Conservation (phyloP, 2,888 invertebrate species). For the Troides aeacus region DNA sequence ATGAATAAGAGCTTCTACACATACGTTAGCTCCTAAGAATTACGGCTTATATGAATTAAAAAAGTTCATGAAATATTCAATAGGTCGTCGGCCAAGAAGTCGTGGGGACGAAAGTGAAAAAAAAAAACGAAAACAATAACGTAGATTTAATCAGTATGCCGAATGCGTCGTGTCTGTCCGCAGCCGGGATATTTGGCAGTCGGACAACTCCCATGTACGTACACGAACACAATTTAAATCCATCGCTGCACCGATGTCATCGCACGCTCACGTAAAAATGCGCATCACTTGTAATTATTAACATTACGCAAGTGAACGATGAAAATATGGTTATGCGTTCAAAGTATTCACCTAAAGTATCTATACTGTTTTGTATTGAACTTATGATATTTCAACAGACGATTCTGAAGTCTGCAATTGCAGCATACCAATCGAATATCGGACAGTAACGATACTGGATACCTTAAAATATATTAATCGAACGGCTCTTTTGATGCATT, state of each 20-base stretch:
- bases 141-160: slow-evolving; percentile 74
- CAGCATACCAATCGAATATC: slow-evolving; percentile 16
- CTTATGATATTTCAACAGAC: slow-evolving; percentile 51
- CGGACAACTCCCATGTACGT: slow-evolving; percentile 49
- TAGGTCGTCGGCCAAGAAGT: slow-evolving; percentile 55
- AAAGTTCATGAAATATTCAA: slow-evolving; percentile 73
- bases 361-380: slow-evolving; percentile 39
- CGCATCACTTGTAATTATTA: slow-evolving; percentile 54
- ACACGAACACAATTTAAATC: slow-evolving; percentile 30
- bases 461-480: slow-evolving; percentile 19
- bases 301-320: slow-evolving; percentile 55
- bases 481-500: slow-evolving; percentile 13
- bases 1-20: slow-evolving; percentile 49
- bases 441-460: slow-evolving; percentile 5
- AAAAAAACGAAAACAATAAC: slow-evolving; percentile 71
- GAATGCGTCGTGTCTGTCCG: slow-evolving; percentile 60
- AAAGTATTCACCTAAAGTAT: slow-evolving; percentile 50
- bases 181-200: slow-evolving; percentile 75
- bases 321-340: slow-evolving; percentile 34
- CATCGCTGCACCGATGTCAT: slow-evolving; percentile 47
- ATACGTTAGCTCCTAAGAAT: slow-evolving; percentile 52
- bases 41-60: slow-evolving; percentile 61
- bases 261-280: slow-evolving; percentile 53
- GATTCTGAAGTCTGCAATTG: slow-evolving; percentile 40
- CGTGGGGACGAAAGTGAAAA: slow-evolving; percentile 65